These are phyloP conservation scores for Lemur catta DNA, from an alignment of 2,797 vertebrate species.

Conservation along the genomic window DNA sequence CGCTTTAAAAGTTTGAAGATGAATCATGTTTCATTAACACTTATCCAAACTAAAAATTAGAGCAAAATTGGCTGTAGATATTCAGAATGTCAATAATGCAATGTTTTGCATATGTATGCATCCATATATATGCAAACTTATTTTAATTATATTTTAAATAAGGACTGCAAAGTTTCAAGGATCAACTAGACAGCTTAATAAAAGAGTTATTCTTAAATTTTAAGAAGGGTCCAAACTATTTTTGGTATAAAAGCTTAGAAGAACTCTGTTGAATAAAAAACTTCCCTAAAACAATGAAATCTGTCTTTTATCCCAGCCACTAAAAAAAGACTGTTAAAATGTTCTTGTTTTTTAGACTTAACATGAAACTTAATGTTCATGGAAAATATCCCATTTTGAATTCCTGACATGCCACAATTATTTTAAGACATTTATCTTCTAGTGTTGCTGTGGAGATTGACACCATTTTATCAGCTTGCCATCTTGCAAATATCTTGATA, in stretches of 20 bases:
- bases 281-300: slow-evolving; percentile 46
- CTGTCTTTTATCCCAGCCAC: slow-evolving; percentile 47
- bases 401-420: slow-evolving; percentile 62
- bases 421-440: slow-evolving; percentile 67
- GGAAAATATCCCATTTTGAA: slow-evolving; percentile 59
- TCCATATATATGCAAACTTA: slow-evolving; percentile 47
- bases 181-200: slow-evolving; percentile 51
- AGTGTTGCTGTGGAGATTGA: slow-evolving; percentile 34
- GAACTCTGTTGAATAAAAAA: slow-evolving; percentile 29
- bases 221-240: slow-evolving; percentile 33
- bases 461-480: slow-evolving; percentile 57
- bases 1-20: slow-evolving; percentile 75
- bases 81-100: slow-evolving; percentile 51
- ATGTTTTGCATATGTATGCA: slow-evolving; percentile 19
- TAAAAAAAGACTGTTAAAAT: slow-evolving; percentile 71
- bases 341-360: slow-evolving; percentile 47
- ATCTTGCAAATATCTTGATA: slow-evolving; percentile 53
- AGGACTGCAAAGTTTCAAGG: slow-evolving; percentile 9
- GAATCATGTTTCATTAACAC: slow-evolving; percentile 63
- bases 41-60: slow-evolving; percentile 61
- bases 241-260: slow-evolving; percentile 43
- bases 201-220: slow-evolving; percentile 50
- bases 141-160: slow-evolving; percentile 59
- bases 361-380: slow-evolving; percentile 34
- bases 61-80: slow-evolving; percentile 8